Evolutionary conservation across 53 echinoderm and acorn worm genomes (phyloP), one percentile per base, ranked within the genome.

Genomic region (Patiria pectinifera): DNA sequence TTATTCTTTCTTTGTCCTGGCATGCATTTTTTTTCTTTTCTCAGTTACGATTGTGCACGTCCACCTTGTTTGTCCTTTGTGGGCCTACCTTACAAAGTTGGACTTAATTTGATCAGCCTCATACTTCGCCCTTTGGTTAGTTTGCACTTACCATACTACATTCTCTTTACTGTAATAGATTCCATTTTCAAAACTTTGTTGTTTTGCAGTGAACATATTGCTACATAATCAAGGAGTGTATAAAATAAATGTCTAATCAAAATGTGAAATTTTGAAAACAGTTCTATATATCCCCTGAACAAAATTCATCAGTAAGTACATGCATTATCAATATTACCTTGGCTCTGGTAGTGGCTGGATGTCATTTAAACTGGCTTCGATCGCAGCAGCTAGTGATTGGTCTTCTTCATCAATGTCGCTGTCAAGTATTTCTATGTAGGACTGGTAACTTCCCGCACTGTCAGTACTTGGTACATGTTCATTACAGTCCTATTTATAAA

Each of bases 291-390:
- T 59, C 83, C 59, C 24, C 59, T 53, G 53, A 53, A 53, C 53
- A 53, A 53, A 53, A 53, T 53, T 84, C 82, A 82, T 82, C 2
- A n/a, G 82, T 53, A 53, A 82, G 49, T 5, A 82, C 48, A 14
- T 48, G 18, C 49, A 35, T 2, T 10, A 53, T 11, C 22, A 21
- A 21, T 11, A 53, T 84, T 84, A 84, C 84, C 84, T 26, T 66
- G 10, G 26, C 43, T 63, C 45, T 62, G 84, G 45, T 62, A 16
- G 12, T 84, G 62, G 62, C 26, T 62, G 66, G 16, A 15, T 15
- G 11, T 62, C 84, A 4, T 62, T 24, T 24, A 84, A 63, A 84
- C 84, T 84, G 8, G 62, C 84, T 84, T 84, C 84, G 25, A 84
- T 84, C 2, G 69, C 84, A 84, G 84, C 84, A 35, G 84, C 84